Percentiles rank a stretch among this genome's conserved stretches.
Evolutionary conservation across 2,888 invertebrate species (phyloP).

Genomic region (Nephrotoma appendiculata): DNA sequence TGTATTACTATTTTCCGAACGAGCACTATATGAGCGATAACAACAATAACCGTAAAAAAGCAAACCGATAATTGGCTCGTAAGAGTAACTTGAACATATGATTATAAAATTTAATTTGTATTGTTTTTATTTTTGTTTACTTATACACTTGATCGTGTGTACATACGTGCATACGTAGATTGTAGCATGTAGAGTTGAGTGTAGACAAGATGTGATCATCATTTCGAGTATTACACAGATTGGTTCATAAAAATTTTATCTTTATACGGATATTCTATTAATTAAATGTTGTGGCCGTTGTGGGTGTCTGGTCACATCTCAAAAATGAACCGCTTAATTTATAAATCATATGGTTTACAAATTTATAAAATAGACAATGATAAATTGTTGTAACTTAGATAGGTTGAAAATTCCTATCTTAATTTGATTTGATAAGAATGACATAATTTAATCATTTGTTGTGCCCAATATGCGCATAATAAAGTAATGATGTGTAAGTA

Average conservation of each 20-base stretch:
- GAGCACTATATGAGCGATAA: not conserved
- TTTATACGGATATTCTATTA: too few relatives aligned
- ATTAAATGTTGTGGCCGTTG: too few relatives aligned
- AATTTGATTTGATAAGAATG: not conserved
- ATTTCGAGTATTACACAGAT: not conserved
- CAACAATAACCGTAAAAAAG: not conserved
- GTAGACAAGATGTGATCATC: not conserved
- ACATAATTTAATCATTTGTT: not conserved
- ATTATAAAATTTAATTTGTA: not conserved
- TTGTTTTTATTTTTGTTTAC: not conserved
- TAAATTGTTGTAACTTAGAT: not conserved
- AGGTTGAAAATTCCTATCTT: not conserved
- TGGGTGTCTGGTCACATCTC: not conserved
- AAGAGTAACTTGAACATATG: not conserved
- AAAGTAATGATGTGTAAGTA: not conserved
- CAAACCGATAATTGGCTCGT: not conserved
- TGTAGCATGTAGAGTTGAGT: not conserved
- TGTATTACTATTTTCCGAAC: not conserved
- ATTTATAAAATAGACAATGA: not conserved
- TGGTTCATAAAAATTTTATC: not conserved
- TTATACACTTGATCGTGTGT: not conserved
- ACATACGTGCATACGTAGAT: not conserved
- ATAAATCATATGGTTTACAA: not conserved
- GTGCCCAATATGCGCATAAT: not conserved
- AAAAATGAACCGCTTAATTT: not conserved